phyloP scores from a whole-genome alignment of 2,888 invertebrate species.

The Gordius sp. region DNA sequence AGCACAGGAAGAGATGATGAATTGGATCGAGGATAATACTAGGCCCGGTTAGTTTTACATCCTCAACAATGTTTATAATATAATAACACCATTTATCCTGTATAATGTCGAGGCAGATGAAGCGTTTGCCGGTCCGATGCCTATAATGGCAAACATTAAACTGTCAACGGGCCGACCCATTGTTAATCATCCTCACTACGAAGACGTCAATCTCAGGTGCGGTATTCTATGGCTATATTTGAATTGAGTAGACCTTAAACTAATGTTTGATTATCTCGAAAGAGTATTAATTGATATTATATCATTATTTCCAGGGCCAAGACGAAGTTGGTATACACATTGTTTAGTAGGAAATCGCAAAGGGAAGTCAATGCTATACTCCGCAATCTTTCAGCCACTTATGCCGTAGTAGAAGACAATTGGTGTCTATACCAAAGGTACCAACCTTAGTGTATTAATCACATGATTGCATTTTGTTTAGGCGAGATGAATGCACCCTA shows the following conservation, averaged over 20 bases:
- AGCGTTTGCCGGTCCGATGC: constrained; percentile 61
- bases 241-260: too few species aligned
- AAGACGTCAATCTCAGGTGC: constrained; percentile 48
- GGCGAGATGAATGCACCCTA: constrained; percentile 2
- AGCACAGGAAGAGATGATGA: constrained; percentile 45
- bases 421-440: constrained; percentile 8
- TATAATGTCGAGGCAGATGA: constrained; percentile 30
- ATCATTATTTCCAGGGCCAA: background rate
- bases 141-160: constrained; percentile 52
- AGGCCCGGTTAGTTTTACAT: too few species aligned
- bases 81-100: constrained; percentile 17
- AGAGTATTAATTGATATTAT: too few species aligned
- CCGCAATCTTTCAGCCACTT: background rate
- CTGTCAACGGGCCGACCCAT: constrained; percentile 48
- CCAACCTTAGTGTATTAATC: background rate
- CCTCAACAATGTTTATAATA: constrained; percentile 21
- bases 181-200: constrained; percentile 62
- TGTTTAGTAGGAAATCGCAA: background rate
- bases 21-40: constrained; percentile 45
- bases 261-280: too few species aligned
- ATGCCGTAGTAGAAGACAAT: constrained; percentile 13
- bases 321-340: background rate
- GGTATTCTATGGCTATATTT: too few species aligned
- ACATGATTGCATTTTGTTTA: background rate
- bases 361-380: background rate